Evolutionary conservation across 2,797 vertebrate genomes (phyloP).

Genomic region (Coreius guichenoti): DNA sequence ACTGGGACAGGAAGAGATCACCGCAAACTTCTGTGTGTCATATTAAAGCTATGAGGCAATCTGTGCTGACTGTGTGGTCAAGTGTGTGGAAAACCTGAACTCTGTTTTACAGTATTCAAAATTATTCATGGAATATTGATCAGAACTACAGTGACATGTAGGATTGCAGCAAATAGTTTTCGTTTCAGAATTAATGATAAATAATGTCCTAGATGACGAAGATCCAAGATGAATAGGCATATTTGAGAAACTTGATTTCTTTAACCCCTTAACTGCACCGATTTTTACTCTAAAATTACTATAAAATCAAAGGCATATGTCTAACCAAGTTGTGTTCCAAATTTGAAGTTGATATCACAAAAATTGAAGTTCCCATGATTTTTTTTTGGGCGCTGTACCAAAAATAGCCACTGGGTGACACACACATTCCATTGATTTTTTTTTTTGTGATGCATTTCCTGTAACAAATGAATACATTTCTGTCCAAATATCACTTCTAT

Average conservation of each 20-base stretch:
- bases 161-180: not conserved
- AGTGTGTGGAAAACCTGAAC: not conserved
- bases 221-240: not conserved
- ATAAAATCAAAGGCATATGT: too few species aligned
- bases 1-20: not conserved
- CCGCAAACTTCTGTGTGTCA: not conserved
- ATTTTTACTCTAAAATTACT: too few species aligned
- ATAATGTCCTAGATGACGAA: not conserved
- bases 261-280: too few species aligned
- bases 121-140: not conserved
- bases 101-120: not conserved
- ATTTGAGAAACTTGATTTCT: not conserved
- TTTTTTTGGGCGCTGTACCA: too few species aligned
- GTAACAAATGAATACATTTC: too few species aligned
- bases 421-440: too few species aligned
- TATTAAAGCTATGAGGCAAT: not conserved
- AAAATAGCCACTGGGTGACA: too few species aligned
- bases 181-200: not conserved
- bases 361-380: too few species aligned
- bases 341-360: too few species aligned
- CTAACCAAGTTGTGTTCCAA: too few species aligned
- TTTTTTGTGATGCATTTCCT: too few species aligned
- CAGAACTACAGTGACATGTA: not conserved
- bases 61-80: not conserved
- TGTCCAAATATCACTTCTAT: too few species aligned